Evolutionary conservation across 2,797 vertebrate genomes (phyloP).

Genomic region (Arvicola amphibius): DNA sequence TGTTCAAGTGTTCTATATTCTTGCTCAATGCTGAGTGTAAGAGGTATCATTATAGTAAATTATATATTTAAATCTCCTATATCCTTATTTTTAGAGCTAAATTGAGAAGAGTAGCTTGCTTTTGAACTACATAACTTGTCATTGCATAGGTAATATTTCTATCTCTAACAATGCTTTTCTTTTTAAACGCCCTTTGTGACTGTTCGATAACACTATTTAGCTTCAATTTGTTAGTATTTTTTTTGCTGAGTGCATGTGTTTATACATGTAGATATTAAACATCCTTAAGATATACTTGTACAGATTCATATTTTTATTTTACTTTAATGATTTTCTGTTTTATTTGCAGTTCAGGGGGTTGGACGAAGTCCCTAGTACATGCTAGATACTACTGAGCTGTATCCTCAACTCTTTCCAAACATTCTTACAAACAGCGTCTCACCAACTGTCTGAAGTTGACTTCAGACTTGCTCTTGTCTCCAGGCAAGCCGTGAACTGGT

Average conservation of each 20-base stretch:
- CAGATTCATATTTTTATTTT: background rate
- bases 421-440: background rate
- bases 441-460: background rate
- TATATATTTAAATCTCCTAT: background rate
- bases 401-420: background rate
- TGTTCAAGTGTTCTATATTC: slow-evolving; percentile 10
- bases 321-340: background rate
- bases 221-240: slow-evolving; percentile 22
- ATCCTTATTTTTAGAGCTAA: slow-evolving; percentile 18
- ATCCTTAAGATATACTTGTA: background rate
- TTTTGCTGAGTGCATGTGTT: background rate
- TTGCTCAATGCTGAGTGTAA: background rate
- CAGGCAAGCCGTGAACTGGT: background rate
- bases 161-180: background rate
- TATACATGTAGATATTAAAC: background rate
- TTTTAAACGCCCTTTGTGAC: background rate
- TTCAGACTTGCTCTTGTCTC: background rate
- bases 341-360: background rate
- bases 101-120: background rate
- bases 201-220: slow-evolving; percentile 1
- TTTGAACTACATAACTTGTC: slow-evolving; percentile 3
- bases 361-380: background rate
- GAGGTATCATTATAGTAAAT: background rate
- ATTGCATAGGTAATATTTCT: background rate
- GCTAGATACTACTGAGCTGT: background rate